A percentile compares a stretch with the other conserved stretches of the same genome.
Evolutionary conservation across 2,113 vertebrate species (phyloP).

Genomic region (Colaptes auratus): DNA sequence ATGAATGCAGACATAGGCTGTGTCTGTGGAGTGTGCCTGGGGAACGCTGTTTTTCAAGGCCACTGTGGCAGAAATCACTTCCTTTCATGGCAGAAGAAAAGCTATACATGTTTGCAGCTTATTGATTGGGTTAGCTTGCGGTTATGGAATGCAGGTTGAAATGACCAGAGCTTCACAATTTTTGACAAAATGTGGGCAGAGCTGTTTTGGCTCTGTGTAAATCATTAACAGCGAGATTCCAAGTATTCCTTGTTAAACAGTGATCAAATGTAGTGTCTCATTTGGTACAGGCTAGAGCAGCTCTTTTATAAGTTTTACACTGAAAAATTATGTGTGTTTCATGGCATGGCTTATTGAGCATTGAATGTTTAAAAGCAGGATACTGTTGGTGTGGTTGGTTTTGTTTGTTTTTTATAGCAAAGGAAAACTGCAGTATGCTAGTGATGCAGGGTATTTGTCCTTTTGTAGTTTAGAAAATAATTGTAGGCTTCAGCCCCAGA

Average conservation of each 20-base stretch:
- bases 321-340: neutral
- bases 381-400: neutral
- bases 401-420: neutral
- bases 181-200: neutral
- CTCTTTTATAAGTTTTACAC: neutral
- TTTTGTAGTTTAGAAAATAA: neutral
- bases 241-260: neutral
- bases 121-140: neutral
- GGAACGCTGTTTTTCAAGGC: neutral
- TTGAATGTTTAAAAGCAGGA: neutral
- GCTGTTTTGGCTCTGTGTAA: neutral
- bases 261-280: neutral
- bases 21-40: accelerated
- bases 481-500: neutral
- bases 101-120: accelerated
- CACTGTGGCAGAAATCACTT: neutral
- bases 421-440: neutral
- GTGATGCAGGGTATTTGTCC: neutral
- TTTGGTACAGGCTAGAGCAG: neutral
- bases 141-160: neutral
- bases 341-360: neutral
- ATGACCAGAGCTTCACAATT: neutral
- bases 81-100: neutral
- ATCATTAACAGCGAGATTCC: slow-evolving; percentile 7
- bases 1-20: neutral